A percentile compares a stretch with the other conserved stretches of the same genome.
These are phyloP conservation scores for Andricus grossulariae DNA, from an alignment of 1,140 invertebrate species.

Conservation along the genomic window DNA sequence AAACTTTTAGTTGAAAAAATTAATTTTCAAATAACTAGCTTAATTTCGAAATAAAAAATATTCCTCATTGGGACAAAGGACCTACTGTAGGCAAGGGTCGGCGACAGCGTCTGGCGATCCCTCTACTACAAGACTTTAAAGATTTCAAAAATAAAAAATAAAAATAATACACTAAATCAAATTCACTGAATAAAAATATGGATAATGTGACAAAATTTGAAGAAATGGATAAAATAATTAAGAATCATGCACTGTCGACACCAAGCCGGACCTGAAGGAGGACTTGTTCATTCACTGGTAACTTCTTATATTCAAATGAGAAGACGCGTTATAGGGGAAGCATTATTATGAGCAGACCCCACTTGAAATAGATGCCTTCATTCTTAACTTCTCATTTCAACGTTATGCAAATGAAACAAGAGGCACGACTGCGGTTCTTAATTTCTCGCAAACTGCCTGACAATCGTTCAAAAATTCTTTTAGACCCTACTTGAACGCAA, in stretches of 20 bases:
- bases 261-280: not conserved
- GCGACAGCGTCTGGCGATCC: no score
- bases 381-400: constrained; percentile 64
- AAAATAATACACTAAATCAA: not conserved
- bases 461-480: constrained; percentile 31
- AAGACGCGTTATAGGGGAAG: constrained; percentile 51
- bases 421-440: constrained; percentile 43
- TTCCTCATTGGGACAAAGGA: no score
- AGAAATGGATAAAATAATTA: not conserved
- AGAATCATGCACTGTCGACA: not conserved
- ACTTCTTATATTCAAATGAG: constrained; percentile 69
- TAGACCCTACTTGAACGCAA: no score
- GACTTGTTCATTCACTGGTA: constrained; percentile 42
- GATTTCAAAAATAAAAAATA: no score
- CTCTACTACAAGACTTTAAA: no score
- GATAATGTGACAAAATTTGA: constrained; percentile 10
- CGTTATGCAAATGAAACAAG: constrained; percentile 64
- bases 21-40: no score
- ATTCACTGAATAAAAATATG: constrained; percentile 29
- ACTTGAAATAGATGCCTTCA: constrained; percentile 61
- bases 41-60: no score
- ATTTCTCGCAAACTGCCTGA: constrained; percentile 27
- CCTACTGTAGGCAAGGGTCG: no score
- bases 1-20: no score
- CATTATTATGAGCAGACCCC: constrained; percentile 55